Evolutionary conservation across 2,888 invertebrate genomes (phyloP).

Genomic region (Euplagia quadripunctaria): DNA sequence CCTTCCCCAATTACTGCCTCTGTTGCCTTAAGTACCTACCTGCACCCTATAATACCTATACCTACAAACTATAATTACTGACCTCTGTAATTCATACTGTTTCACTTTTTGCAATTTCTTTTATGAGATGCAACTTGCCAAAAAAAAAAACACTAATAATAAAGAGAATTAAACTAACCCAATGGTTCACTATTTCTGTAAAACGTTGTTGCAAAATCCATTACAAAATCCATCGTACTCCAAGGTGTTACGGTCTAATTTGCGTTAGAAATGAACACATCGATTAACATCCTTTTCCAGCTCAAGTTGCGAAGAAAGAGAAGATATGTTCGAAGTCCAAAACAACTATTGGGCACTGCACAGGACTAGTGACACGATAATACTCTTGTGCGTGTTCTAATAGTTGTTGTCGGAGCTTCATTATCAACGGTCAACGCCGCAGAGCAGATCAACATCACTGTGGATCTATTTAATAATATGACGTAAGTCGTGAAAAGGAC

Average conservation of each 20-base stretch:
- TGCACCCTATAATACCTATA: no score
- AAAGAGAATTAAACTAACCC: not conserved
- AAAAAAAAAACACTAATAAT: not conserved
- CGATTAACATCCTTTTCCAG: constrained; percentile 32
- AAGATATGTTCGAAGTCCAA: constrained; percentile 88
- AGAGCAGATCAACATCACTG: not conserved
- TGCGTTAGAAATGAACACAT: constrained; percentile 4
- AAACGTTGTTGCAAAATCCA: not conserved
- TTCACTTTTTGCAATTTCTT: no score
- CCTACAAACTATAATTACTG: not conserved
- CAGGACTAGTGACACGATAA: constrained; percentile 94
- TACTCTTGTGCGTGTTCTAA: constrained; percentile 99
- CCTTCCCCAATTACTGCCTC: not conserved
- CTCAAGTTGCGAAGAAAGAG: constrained; percentile 36
- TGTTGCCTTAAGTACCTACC: not conserved
- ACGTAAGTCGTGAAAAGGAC: not conserved
- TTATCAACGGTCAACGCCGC: constrained; percentile 67
- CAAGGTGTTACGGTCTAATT: not conserved
- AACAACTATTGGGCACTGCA: constrained; percentile 99
- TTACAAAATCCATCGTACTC: not conserved
- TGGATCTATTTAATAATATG: not conserved
- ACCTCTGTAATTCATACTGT: not conserved
- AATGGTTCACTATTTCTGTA: not conserved
- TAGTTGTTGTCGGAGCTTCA: constrained; percentile 96
- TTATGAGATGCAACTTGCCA: not conserved